phyloP scores from a whole-genome alignment of 2,888 invertebrate genomes.

The Drosophila demipolita region DNA sequence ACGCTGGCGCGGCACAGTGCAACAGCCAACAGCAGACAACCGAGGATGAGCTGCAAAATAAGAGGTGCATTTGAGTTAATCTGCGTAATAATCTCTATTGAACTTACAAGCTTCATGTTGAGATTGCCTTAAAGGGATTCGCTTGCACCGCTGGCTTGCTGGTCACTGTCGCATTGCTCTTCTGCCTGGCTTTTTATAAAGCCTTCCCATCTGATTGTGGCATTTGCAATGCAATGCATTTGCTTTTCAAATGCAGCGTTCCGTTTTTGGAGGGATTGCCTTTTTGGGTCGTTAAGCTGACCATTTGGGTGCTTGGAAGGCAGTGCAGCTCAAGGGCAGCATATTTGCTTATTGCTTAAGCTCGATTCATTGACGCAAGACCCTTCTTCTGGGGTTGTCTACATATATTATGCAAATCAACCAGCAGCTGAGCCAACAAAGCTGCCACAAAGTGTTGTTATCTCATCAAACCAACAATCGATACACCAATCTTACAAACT shows the following conservation, averaged over 20 bases:
- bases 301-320: conserved; percentile 43
- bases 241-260: conserved; percentile 60
- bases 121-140: conserved; percentile 11
- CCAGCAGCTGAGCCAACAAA: conserved; percentile 11
- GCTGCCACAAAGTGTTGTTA: neutral
- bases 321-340: conserved; percentile 60
- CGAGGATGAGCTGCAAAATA: conserved; percentile 12
- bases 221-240: conserved; percentile 4
- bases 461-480: neutral
- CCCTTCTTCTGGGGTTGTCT: conserved; percentile 13
- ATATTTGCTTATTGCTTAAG: conserved; percentile 50
- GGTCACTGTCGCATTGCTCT: conserved; percentile 42
- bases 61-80: neutral
- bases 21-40: conserved; percentile 40
- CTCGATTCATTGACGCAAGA: conserved; percentile 50
- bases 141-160: conserved; percentile 21
- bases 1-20: conserved; percentile 53
- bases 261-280: conserved; percentile 30
- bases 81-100: neutral
- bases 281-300: conserved; percentile 15
- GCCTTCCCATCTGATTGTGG: neutral
- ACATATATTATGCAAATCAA: neutral
- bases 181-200: conserved; percentile 50
- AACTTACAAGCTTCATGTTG: conserved; percentile 63
- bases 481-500: neutral